Evolutionary conservation across 2,113 vertebrate genomes (phyloP).

Genomic region (Carassius carassius): DNA sequence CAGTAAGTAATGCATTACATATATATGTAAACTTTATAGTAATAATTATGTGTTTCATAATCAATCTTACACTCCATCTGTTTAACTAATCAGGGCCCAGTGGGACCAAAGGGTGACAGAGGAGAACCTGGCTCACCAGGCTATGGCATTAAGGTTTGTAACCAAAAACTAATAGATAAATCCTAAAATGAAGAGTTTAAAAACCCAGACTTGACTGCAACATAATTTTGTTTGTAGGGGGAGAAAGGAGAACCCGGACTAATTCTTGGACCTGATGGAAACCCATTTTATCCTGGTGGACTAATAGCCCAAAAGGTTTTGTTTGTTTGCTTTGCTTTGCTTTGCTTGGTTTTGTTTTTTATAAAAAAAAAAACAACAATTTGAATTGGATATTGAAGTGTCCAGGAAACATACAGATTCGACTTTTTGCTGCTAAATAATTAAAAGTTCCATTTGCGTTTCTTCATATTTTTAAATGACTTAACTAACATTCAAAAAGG

Average conservation of each 20-base stretch:
- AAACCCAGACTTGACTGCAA: not conserved
- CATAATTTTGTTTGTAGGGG: conserved; percentile 63
- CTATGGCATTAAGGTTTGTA: conserved; percentile 68
- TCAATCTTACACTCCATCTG: not conserved
- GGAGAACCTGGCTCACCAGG: conserved; percentile 70
- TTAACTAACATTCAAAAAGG: not conserved
- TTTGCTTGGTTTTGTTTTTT: no score
- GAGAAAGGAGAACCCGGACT: conserved; percentile 77
- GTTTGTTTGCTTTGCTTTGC: not conserved
- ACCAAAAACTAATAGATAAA: not conserved
- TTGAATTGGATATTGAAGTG: not conserved
- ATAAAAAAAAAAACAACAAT: no score
- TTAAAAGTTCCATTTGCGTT: not conserved
- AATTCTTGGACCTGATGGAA: conserved; percentile 70
- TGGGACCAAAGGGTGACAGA: conserved; percentile 73
- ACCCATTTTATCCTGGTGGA: conserved; percentile 63
- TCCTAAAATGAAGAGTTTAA: not conserved
- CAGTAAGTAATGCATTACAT: conserved; percentile 59
- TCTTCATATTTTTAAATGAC: not conserved
- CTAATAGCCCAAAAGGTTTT: conserved; percentile 63
- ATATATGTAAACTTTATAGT: not conserved
- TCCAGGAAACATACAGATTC: not conserved
- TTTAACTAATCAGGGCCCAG: conserved; percentile 64
- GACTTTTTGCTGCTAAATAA: not conserved
- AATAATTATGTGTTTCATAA: not conserved